Percentiles rank a stretch among this genome's conserved stretches.
Evolutionary conservation across 2,113 vertebrate genomes (phyloP).

Genomic region (Macrotis lagotis): DNA sequence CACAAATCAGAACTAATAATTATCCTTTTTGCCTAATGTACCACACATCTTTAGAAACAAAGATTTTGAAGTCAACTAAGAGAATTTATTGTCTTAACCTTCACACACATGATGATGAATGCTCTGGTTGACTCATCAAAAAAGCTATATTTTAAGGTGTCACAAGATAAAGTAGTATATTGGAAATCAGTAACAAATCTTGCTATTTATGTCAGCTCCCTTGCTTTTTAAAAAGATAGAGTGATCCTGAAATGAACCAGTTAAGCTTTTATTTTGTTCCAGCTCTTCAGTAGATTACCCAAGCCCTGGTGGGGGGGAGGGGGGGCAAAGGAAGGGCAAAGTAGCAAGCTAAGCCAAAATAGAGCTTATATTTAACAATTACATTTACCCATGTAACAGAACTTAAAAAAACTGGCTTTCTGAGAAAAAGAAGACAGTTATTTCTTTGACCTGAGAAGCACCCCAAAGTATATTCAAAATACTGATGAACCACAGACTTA

Average conservation of each 20-base stretch:
- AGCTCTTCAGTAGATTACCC: background rate
- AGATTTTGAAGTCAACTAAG: background rate
- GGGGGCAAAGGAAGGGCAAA: background rate
- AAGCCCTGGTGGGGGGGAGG: background rate
- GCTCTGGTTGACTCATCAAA: slow-evolving; percentile 2
- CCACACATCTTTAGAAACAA: background rate
- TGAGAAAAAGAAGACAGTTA: background rate
- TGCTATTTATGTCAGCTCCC: slow-evolving; percentile 1
- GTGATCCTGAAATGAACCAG: background rate
- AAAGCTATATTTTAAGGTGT: background rate
- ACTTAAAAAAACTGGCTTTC: background rate
- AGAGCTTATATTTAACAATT: background rate
- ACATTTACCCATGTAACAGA: background rate
- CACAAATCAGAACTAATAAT: background rate
- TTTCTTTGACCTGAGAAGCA: background rate
- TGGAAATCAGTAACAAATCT: slow-evolving; percentile 25
- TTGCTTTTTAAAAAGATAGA: background rate
- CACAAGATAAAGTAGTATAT: slow-evolving; percentile 6
- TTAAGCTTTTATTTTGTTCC: background rate
- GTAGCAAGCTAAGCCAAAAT: background rate
- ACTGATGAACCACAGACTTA: background rate
- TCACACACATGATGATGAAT: slow-evolving; percentile 33
- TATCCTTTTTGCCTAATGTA: background rate
- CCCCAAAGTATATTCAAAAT: background rate
- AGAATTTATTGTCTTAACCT: background rate